Evolutionary conservation across 2,113 vertebrate species (phyloP), one percentile per base, ranked within the genome.

Genomic region (Micronycteris hirsuta): DNA sequence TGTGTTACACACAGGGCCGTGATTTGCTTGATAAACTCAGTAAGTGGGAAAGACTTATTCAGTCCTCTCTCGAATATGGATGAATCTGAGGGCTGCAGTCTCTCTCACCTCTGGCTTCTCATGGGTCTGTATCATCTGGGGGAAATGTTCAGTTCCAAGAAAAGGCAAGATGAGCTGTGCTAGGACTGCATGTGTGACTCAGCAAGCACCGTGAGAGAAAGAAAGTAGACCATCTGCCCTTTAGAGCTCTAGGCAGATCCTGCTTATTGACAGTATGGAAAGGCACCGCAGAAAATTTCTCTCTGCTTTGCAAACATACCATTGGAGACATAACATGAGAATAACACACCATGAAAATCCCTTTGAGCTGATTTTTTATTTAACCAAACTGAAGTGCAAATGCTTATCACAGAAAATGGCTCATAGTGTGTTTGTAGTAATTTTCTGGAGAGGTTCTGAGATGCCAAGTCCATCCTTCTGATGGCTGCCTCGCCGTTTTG

Each of bases 341-440:
- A 97, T 96, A 94, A 36, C 86, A 95, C 85, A 93, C 28, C 12
- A 10, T 91, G 58, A 95, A 78, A 90, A 96, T 95, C 38, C 82
- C 80, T 95, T 96, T 71, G 52, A 43, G 70, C 84, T 97, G 86
- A 77, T 96, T 95, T 96, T 97, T 96, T 93, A 95, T 97, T 96
- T 87, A 95, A 58, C 74, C 93, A 85, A 97, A 96, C 71, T 38
- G 31, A 98, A 96, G 86, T 88, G 36, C 90, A 85, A 97, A 97
- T 73, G 92, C 80, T 97, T 96, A 96, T 97, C 95, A 97, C 85
- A 93, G 97, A 87, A 97, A 97, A 96, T 93, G 92, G 52, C 43
- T 96, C 81, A 28, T 95, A 74, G 74, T 94, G 81, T 95, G 73
- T 95, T 92, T 85, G 85, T 45, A 77, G 68, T 94, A 38, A 97